Evolutionary conservation across 2,113 vertebrate species (phyloP).

Genomic region (Acinonyx jubatus): DNA sequence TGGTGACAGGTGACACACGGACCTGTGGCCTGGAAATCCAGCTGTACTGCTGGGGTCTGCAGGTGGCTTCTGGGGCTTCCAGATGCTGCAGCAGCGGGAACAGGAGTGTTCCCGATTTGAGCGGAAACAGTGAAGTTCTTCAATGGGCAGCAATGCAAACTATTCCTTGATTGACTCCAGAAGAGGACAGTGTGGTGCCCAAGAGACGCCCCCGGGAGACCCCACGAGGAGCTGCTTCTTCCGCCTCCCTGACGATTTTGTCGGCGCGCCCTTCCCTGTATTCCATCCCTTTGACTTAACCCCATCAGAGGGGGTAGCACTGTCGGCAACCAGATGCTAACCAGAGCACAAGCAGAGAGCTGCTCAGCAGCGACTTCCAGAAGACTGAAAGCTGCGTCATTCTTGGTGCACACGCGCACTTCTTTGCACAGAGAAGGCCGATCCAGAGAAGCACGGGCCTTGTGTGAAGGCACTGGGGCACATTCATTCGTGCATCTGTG

Average conservation of each 20-base stretch:
- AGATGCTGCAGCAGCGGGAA: background rate
- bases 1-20: rapidly evolving
- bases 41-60: background rate
- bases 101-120: background rate
- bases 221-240: background rate
- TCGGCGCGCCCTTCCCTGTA: background rate
- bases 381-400: background rate
- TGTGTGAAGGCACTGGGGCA: background rate
- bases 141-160: background rate
- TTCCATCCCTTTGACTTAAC: background rate
- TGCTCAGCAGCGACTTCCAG: background rate
- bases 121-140: background rate
- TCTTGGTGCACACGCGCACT: background rate
- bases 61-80: background rate
- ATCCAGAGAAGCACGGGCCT: background rate
- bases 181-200: background rate
- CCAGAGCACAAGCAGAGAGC: background rate
- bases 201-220: background rate
- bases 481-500: background rate
- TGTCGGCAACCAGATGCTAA: background rate
- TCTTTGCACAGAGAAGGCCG: background rate
- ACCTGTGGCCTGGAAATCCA: background rate
- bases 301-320: rapidly evolving
- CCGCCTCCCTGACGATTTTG: background rate
- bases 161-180: background rate